Base-by-base conservation (phyloP, 2,113 vertebrate genomes). In the Cairina moschata region DNA sequence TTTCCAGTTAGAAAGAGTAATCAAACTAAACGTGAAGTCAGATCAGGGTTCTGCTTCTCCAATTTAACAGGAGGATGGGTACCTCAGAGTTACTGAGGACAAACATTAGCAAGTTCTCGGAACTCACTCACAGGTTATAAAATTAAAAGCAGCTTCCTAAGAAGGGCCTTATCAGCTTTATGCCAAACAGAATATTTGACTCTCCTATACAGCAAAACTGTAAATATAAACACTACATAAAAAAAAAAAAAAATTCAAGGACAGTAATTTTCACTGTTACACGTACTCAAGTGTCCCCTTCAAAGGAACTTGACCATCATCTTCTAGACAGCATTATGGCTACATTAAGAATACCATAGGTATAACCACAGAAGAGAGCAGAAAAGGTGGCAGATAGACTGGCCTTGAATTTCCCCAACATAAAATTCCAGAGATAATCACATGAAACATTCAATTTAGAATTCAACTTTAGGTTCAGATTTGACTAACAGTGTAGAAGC, bases 311-410 rank as follows among this genome's bases (percentile, higher is more conserved):
- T 58, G 26, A 46, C 14, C 20, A 36, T 32, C 25, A 74, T 50
- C 42, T 84, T 72, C 36, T 0, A 77, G 13, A 71, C 25, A 25
- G 32, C 17, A 55, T 36, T 50, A 77, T 0, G 0, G n/a, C n/a
- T 88, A 50, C 11, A 73, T 74, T 81, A 90, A 76, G 73, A 77
- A 36, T 22, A 62, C 44, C 56, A 67, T 1, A 71, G 26, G 56
- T 67, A 67, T 6, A 93, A 34, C 11, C 25, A 78, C 28, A 48
- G 50, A 50, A 60, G 36, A 80, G 10, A 93, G 22, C 31, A 89
- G 54, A 73, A 58, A 56, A 40, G 46, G 11, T 11, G 21, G 20
- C 46, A 48, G 31, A 80, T 15, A 42, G 44, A 58, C 26, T 38
- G 21, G 60, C 54, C 56, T 62, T 76, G n/a, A 66, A 74, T 66